Conservation (phyloP, 2,888 invertebrate species). For the Chymomyza procnemis region DNA sequence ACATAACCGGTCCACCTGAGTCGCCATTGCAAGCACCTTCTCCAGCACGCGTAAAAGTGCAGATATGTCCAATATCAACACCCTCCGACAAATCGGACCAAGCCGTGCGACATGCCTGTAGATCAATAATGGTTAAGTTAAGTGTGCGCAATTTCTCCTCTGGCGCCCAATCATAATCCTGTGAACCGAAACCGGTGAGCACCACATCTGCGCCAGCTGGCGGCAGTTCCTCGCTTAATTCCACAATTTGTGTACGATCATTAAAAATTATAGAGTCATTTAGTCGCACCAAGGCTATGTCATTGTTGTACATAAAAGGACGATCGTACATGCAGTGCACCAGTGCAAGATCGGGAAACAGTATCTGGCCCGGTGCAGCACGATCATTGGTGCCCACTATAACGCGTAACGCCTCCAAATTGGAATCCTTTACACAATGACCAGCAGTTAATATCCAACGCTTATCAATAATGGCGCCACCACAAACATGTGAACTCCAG, state of each 20-base stretch:
- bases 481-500: conserved; percentile 61
- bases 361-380: conserved; percentile 48
- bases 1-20: conserved; percentile 70
- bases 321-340: conserved; percentile 61
- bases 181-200: conserved; percentile 83
- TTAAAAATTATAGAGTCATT: conserved; percentile 80
- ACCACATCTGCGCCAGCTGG: conserved; percentile 79
- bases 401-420: conserved; percentile 47
- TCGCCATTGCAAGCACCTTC: conserved; percentile 79
- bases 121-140: conserved; percentile 80
- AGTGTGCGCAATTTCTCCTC: conserved; percentile 81
- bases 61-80: conserved; percentile 81
- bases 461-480: conserved; percentile 67
- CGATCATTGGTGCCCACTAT: conserved; percentile 64
- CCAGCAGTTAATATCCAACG: conserved; percentile 72
- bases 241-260: conserved; percentile 80
- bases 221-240: conserved; percentile 71
- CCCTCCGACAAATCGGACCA: conserved; percentile 76
- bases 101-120: conserved; percentile 79
- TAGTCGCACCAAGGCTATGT: conserved; percentile 84
- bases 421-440: conserved; percentile 64
- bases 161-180: conserved; percentile 76
- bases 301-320: conserved; percentile 79
- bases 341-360: conserved; percentile 38
- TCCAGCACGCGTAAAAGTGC: conserved; percentile 80